A percentile compares a stretch with the other conserved stretches of the same genome.
Conservation (phyloP, 2,888 invertebrate species). For the Dyspetes luteomarginatus region DNA sequence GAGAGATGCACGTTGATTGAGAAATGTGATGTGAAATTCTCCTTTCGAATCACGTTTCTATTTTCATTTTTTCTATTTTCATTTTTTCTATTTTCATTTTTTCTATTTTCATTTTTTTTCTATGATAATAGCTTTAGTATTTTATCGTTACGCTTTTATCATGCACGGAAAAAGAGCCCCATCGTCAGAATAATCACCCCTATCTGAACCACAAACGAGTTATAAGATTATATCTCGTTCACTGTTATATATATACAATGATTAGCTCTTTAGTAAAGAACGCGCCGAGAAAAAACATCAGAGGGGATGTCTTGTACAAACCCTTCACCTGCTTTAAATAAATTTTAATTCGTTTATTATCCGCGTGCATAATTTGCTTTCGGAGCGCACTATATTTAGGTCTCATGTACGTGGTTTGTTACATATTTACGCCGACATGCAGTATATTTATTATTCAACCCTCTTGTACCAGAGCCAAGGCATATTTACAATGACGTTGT, state of each 20-base stretch:
- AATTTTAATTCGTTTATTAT: slow-evolving; percentile 51
- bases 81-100: neutral
- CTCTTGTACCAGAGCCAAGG: neutral
- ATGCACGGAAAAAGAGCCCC: slow-evolving; percentile 8
- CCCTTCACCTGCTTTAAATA: slow-evolving; percentile 20
- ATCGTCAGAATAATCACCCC: slow-evolving; percentile 31
- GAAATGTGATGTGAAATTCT: neutral
- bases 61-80: neutral
- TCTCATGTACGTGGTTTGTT: neutral
- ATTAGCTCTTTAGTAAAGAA: neutral
- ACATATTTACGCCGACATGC: slow-evolving; percentile 5
- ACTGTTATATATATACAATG: neutral
- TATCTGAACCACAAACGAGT: slow-evolving; percentile 51
- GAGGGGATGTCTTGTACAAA: neutral
- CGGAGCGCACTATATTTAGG: neutral
- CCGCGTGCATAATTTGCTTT: slow-evolving; percentile 45
- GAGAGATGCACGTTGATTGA: neutral
- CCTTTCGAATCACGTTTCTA: neutral
- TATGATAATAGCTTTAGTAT: neutral
- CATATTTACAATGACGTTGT: slow-evolving; percentile 14
- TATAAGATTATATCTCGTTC: slow-evolving; percentile 32
- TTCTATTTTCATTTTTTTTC: neutral
- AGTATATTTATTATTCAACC: neutral
- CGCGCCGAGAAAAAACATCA: neutral
- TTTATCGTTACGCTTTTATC: slow-evolving; percentile 35